Base-by-base conservation (phyloP, 2,888 invertebrate species). In the Philaethria dido region DNA sequence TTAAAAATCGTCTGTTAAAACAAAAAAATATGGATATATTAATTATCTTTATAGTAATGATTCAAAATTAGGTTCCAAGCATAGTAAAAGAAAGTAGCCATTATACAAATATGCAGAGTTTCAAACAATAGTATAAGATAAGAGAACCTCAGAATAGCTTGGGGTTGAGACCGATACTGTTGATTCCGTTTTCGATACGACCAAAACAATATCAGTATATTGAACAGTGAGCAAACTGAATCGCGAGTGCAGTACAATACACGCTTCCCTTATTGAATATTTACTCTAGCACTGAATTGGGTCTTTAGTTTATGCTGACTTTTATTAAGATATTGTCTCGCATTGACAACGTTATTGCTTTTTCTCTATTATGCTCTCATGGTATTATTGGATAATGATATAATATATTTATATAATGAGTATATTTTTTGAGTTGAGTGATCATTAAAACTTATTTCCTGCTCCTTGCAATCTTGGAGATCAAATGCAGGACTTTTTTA, bases 151-250 rank as follows among this genome's bases (percentile, higher is more conserved):
- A 65, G 63, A 65, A 64, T 62, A 39, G 64, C 63, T 47, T 62
- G 54, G 59, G 42, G 39, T 47, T 44, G 64, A 54, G 61, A 69
- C 64, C 69, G 64, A 74, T 66, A 68, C 65, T 69, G 72, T 76
- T 72, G 71, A 79, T 79, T 79, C 76, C 76, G 78, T 73, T 82
- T 82, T 80, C 84, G 84, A 86, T 84, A 80, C 77, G 75, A 78
- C 78, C 78, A 79, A 84, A 85, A 87, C 87, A 88, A 88, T 87
- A 85, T 84, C 79, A 78, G 74, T 82, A 80, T 87, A 88, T 88
- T 88, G 87, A 86, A 81, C 78, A 83, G 77, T 75, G 83, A 85
- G 78, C 84, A 86, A 87, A 88, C 86, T 80, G 80, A 80, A 81
- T 80, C 78, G 78, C 72, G 79, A 78, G 73, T 78, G 80, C 83